Evolutionary conservation across 2,797 vertebrate species (phyloP).

Genomic region (Danio tinwini): DNA sequence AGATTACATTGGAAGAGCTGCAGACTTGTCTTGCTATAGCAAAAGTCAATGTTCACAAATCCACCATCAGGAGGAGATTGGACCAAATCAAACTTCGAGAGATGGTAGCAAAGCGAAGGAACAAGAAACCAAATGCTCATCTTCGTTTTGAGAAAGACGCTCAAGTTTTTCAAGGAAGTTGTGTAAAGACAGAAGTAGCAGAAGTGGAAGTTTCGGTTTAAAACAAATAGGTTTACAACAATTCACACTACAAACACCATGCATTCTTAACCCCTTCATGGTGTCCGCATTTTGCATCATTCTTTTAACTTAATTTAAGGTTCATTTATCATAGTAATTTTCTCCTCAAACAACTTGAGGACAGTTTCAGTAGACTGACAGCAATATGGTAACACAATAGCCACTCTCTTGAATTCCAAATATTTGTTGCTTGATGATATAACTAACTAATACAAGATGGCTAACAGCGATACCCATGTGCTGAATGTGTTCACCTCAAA

Average conservation of each 20-base stretch:
- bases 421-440: no score
- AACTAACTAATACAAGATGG: no score
- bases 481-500: no score
- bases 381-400: no score
- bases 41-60: slow-evolving; percentile 69
- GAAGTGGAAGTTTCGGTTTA: slow-evolving; percentile 20
- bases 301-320: no score
- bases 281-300: no score
- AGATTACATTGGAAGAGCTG: slow-evolving; percentile 37
- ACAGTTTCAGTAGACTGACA: no score
- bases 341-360: no score
- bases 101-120: background rate
- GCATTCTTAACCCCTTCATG: no score
- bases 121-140: background rate
- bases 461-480: no score
- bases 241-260: background rate
- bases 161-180: slow-evolving; percentile 30
- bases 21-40: slow-evolving; percentile 65
- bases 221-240: background rate
- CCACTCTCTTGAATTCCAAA: no score
- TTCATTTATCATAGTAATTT: no score
- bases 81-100: slow-evolving; percentile 37
- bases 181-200: slow-evolving; percentile 25
- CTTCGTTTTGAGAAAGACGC: background rate
- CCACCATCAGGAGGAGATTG: slow-evolving; percentile 40